Evolutionary conservation across 2,113 vertebrate species (phyloP).

Genomic region (Neopipo cinnamomea): DNA sequence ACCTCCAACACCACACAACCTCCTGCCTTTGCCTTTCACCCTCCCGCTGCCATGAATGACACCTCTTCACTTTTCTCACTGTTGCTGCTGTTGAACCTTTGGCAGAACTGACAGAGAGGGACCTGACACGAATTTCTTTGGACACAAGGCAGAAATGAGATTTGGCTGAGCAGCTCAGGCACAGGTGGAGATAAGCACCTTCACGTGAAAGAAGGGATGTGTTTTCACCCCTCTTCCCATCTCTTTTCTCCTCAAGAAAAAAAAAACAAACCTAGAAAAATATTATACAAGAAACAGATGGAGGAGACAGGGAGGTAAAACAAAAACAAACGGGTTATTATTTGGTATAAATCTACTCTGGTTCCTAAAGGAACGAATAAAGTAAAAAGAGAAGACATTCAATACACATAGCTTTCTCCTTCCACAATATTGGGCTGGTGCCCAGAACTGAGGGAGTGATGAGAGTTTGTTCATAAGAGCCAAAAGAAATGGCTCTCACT

Average conservation of each 20-base stretch:
- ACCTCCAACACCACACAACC: not conserved
- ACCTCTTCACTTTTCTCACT: not conserved
- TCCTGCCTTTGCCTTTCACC: not conserved
- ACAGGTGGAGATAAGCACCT: not conserved
- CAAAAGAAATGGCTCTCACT: slow-evolving; percentile 2
- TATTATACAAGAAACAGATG: not conserved
- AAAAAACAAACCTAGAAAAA: not conserved
- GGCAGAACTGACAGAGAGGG: not conserved
- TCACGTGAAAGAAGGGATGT: not conserved
- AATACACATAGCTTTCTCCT: not conserved
- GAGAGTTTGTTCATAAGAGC: not conserved
- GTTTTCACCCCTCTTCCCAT: not conserved
- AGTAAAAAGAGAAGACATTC: not conserved
- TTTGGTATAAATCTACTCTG: not conserved
- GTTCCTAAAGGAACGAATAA: not conserved
- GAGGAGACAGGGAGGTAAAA: not conserved
- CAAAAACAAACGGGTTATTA: not conserved
- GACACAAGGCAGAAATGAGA: not conserved
- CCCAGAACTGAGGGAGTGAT: slow-evolving; percentile 7
- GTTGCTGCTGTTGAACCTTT: not conserved
- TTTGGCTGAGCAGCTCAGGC: not conserved
- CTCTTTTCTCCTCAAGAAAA: not conserved
- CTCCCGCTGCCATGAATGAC: not conserved
- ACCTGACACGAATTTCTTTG: not conserved
- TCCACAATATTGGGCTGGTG: slow-evolving; percentile 16